Base-by-base conservation (phyloP, 2,888 invertebrate genomes). In the Acleris sparsana region DNA sequence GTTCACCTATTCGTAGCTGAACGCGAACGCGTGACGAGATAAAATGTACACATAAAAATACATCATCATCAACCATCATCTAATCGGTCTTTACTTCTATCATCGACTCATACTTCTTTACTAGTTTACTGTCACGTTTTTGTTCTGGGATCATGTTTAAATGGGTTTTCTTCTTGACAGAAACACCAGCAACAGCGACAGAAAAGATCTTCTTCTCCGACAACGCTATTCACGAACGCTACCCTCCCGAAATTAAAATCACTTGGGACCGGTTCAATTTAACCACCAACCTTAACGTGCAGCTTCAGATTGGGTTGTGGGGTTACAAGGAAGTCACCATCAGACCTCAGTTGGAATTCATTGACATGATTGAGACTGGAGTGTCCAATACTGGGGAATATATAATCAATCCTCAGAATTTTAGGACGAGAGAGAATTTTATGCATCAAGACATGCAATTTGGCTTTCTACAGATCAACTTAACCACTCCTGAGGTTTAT, bases 251-350 rank as follows among this genome's bases (percentile, higher is more conserved):
- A 80, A 94, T 98, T 57, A 94, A 94, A 78, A 95, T 98, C 57
- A 95, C 95, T 18, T 98, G 98, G 98, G 95, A 96, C 77, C 94
- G 95, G 39, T 95, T 95, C 79, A 98, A 98, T 89, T 95, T 98
- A 81, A 97, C 98, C 0, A 94, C 94, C 46, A 97, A 97, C 80
- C 89, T 94, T 44, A 96, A 95, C 77, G 96, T 97, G 0, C 94
- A 94, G 55, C 94, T 98, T 1, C 95, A 95, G 72, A 96, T 98
- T 73, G 96, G 97, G 0, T 85, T 98, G 13, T 98, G 97, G 96
- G 98, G 98, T 0, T 98, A 98, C 87, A 94, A 96, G 59, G 98
- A 98, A 86, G 94, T 95, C 0, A 96, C 96, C 0, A 97, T 97
- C 65, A 80, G 89, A 76, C 98, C 98, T 0, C 95, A 97, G 78